A percentile compares a stretch with the other conserved stretches of the same genome.
These are phyloP conservation scores for Poeciliopsis infans DNA, from an alignment of 2,797 vertebrate genomes.

Conservation along the genomic window DNA sequence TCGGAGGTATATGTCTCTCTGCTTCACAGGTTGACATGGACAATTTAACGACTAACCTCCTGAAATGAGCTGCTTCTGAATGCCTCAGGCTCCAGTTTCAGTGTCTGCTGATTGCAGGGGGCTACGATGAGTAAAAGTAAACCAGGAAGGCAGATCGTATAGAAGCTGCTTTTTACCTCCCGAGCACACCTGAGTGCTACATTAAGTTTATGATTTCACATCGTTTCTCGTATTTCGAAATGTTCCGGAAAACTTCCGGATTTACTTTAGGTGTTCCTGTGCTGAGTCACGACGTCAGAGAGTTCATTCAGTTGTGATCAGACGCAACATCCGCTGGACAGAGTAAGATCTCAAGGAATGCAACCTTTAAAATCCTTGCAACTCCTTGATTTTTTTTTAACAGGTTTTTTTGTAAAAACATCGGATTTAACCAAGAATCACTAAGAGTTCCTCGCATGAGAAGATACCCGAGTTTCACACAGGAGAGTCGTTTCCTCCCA, in stretches of 20 bases:
- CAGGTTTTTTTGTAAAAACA: neutral
- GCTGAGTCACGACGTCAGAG: neutral
- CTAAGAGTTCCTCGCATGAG: constrained; percentile 5
- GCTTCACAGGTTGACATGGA: constrained; percentile 83
- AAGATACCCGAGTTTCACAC: constrained; percentile 34
- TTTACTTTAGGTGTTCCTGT: neutral
- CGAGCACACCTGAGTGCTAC: neutral
- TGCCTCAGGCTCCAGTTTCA: constrained; percentile 82
- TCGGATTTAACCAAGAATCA: constrained; percentile 13
- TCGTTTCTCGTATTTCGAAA: neutral
- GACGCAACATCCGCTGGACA: neutral
- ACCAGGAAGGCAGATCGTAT: constrained; percentile 7
- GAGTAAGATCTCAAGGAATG: neutral
- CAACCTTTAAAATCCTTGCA: neutral
- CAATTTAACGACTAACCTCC: constrained; percentile 88
- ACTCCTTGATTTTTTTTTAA: neutral
- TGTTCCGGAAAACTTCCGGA: neutral
- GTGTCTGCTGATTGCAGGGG: constrained; percentile 57
- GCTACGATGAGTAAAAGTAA: constrained; percentile 74
- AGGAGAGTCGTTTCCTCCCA: constrained; percentile 66
- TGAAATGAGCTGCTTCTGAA: constrained; percentile 81
- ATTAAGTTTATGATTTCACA: neutral
- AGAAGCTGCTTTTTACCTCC: neutral
- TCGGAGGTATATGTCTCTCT: constrained; percentile 68
- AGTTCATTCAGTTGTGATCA: neutral